These are phyloP conservation scores for Chrysocyon brachyurus DNA, from an alignment of 2,797 vertebrate species.

Conservation along the genomic window DNA sequence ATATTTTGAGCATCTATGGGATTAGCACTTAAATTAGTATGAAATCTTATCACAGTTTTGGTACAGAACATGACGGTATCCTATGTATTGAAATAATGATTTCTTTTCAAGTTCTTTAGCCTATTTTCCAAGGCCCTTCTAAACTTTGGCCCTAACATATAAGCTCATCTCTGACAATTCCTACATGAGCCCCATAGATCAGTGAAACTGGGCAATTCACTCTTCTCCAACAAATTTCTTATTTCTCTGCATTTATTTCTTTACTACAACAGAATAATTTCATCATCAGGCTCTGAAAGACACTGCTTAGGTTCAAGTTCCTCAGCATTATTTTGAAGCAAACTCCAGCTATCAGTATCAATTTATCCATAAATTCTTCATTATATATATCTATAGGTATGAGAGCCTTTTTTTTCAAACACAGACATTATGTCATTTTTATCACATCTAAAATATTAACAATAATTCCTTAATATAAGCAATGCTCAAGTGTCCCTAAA, in stretches of 20 bases:
- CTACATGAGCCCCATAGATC: background rate
- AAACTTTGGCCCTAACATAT: background rate
- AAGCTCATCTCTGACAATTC: background rate
- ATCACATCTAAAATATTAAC: constrained; percentile 18
- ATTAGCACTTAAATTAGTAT: constrained; percentile 76
- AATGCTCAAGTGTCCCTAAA: background rate
- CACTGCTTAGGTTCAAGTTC: background rate
- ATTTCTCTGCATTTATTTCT: background rate
- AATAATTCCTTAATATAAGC: background rate
- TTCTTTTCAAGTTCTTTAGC: background rate
- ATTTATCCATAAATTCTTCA: background rate
- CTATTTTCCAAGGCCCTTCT: background rate
- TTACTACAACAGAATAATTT: background rate
- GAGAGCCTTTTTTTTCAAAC: background rate
- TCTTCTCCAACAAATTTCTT: background rate
- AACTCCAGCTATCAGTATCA: background rate
- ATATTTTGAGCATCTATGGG: constrained; percentile 85
- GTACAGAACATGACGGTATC: constrained; percentile 56
- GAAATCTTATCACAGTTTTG: constrained; percentile 69
- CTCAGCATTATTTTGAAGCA: background rate
- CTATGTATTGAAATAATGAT: background rate
- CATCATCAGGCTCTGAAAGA: background rate
- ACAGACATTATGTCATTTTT: background rate
- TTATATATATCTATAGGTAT: background rate
- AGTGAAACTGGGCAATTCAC: background rate